Percentiles rank a stretch among this genome's conserved stretches.
Evolutionary conservation across 2,888 invertebrate genomes (phyloP).

Genomic region (Apantesis nais): DNA sequence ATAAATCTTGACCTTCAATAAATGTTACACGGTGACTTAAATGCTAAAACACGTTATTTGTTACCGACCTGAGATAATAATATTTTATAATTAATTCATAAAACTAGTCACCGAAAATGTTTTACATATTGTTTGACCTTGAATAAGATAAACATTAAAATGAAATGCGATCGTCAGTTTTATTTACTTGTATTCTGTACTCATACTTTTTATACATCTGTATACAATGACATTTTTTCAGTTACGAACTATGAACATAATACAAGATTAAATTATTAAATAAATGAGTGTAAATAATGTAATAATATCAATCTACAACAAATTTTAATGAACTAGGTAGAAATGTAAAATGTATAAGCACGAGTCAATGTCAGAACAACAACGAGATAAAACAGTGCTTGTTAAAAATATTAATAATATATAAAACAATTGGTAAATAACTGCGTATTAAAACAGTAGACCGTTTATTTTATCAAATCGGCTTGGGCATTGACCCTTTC

Average conservation of each 20-base stretch:
- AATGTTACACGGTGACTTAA: neutral
- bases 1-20: neutral
- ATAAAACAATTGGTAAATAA: neutral
- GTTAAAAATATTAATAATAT: neutral
- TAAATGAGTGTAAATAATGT: too few relatives aligned
- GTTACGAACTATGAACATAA: too few relatives aligned
- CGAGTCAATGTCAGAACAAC: neutral
- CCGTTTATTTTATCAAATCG: constrained; percentile 18
- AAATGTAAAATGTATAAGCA: neutral
- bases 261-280: too few relatives aligned
- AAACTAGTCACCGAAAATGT: neutral
- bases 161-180: neutral
- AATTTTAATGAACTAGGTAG: neutral
- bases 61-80: neutral
- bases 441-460: constrained; percentile 16
- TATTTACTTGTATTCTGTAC: neutral
- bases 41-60: neutral
- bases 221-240: too few relatives aligned
- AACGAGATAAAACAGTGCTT: neutral
- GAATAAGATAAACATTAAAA: neutral
- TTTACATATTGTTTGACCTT: neutral
- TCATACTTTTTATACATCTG: too few relatives aligned
- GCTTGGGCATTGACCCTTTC: constrained; percentile 33
- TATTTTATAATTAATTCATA: neutral
- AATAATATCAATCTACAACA: too few relatives aligned